Base-by-base conservation (phyloP, 1,140 invertebrate genomes). In the Atta cephalotes region DNA sequence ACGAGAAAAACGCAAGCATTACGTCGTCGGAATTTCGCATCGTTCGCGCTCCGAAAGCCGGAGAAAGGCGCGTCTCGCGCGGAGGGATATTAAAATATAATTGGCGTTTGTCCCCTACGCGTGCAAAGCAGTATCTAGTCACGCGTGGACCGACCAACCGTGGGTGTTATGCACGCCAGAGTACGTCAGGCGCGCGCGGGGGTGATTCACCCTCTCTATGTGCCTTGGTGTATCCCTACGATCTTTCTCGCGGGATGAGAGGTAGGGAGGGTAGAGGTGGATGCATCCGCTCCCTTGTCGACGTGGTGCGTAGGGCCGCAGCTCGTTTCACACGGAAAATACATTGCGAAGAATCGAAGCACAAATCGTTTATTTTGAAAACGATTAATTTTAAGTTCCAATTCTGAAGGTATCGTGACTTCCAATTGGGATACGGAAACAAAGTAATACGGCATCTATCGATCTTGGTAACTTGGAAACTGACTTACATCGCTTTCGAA, bases 111-210 rank as follows among this genome's bases (percentile, higher is more conserved):
- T 92, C 91, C 93, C 93, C 91, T 93, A 94, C 92, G 70, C 70
- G 92, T 92, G 92, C 90, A 93, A 93, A 93, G 92, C 90, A 91
- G 90, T 94, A 93, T 94, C 94, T 94, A 94, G 93, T 95, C 94
- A 93, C 94, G 94, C 93, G 94, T 93, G 89, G 90, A 88, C 81
- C 91, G 88, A 87, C 80, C 91, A 90, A 81, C 92, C 88, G 92
- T 92, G 93, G 92, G 93, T 93, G 93, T 93, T 94, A 94, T 92
- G 92, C 90, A 94, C 93, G 93, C 89, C 87, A 94, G 93, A 95
- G 90, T 94, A 93, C 92, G 90, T 90, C 91, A 62, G 56, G 91
- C 93, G 60, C 60, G 82, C 86, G 56, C 60, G 91, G 90, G 92
- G 91, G 90, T 93, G 93, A 93, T 87, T 95, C 94, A 95, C 94